phyloP scores from a whole-genome alignment of 1,140 invertebrate species.

The Drosophila watanabei region DNA sequence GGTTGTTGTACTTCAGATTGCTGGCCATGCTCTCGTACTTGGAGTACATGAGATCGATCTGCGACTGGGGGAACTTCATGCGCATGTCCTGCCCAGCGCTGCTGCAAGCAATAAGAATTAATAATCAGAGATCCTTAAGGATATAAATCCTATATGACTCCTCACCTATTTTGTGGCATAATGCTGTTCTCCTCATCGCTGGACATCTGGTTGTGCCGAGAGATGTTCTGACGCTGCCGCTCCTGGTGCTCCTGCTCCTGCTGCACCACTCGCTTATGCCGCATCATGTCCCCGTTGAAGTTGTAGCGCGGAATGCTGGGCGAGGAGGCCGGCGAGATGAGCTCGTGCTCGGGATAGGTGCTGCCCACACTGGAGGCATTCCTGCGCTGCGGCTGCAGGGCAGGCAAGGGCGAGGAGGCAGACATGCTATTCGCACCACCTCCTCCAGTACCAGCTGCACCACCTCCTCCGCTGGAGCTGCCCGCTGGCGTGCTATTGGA shows the following conservation, averaged over 20 bases:
- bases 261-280: constrained; percentile 77
- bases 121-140: background rate
- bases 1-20: constrained; percentile 81
- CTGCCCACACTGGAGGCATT: constrained; percentile 83
- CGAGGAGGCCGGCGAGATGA: constrained; percentile 85
- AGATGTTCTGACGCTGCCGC: constrained; percentile 72
- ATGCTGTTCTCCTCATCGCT: constrained; percentile 86
- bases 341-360: constrained; percentile 84
- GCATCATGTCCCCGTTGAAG: constrained; percentile 83
- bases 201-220: constrained; percentile 80
- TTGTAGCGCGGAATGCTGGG: constrained; percentile 84
- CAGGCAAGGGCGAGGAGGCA: constrained; percentile 78
- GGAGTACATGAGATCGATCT: constrained; percentile 85
- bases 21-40: constrained; percentile 84
- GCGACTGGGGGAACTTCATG: constrained; percentile 85
- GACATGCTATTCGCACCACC: constrained; percentile 75
- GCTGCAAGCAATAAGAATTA: background rate
- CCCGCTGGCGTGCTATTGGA: constrained; percentile 74
- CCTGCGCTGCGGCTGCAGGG: constrained; percentile 74
- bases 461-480: constrained; percentile 73
- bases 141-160: background rate
- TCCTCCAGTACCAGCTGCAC: constrained; percentile 23
- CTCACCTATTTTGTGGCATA: constrained; percentile 84
- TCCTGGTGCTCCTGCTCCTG: constrained; percentile 77
- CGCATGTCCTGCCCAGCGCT: constrained; percentile 83